Conservation (phyloP, 2,888 invertebrate species). For the Arctia plantaginis region DNA sequence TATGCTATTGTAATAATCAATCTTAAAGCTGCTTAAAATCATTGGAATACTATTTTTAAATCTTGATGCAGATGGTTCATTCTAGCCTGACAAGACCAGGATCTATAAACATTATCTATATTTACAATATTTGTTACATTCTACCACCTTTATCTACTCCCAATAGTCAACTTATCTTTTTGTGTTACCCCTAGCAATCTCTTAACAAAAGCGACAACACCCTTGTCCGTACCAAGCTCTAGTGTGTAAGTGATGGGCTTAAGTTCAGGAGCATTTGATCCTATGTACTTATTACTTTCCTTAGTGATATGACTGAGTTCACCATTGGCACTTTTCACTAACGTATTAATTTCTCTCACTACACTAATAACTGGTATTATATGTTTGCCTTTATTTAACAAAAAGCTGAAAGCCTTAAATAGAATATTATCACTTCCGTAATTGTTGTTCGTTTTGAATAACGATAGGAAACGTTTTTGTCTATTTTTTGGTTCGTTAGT, state of each 20-base stretch:
- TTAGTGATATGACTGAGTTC: constrained; percentile 67
- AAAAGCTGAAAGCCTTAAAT: constrained; percentile 65
- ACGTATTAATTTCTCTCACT: constrained; percentile 71
- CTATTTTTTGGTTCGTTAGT: constrained; percentile 13
- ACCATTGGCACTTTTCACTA: constrained; percentile 69
- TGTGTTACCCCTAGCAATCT: constrained; percentile 63
- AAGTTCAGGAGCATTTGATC: constrained; percentile 54
- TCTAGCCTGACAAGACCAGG: not conserved
- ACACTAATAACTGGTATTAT: constrained; percentile 70
- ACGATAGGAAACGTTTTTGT: constrained; percentile 65
- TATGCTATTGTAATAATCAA: not conserved
- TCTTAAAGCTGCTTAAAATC: no score
- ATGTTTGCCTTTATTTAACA: constrained; percentile 63
- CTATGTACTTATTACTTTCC: constrained; percentile 72
- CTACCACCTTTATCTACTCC: constrained; percentile 51
- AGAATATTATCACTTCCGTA: constrained; percentile 63
- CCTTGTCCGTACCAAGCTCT: constrained; percentile 66
- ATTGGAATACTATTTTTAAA: not conserved
- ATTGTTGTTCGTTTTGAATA: constrained; percentile 54
- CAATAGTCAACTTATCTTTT: constrained; percentile 65
- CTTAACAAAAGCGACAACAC: constrained; percentile 62
- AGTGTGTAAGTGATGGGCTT: constrained; percentile 62
- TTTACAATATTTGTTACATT: not conserved
- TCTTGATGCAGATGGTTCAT: not conserved
- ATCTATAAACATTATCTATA: not conserved